Evolutionary conservation across 2,888 invertebrate genomes (phyloP), one percentile per base, ranked within the genome.

Genomic region (Tryphoninae sp.): DNA sequence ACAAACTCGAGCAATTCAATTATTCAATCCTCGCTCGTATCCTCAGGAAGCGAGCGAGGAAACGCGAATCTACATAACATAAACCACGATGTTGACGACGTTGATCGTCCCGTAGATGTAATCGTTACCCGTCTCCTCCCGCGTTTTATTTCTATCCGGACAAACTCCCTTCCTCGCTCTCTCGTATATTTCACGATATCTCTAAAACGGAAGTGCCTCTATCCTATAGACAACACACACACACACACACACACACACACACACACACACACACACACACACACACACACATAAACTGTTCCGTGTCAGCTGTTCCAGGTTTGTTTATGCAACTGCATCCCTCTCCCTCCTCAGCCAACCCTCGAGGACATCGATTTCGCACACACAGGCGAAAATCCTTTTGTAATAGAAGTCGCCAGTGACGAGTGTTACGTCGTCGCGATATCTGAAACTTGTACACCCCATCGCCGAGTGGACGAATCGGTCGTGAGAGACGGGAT

Each of bases 391-490:
- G 11, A 26, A 42, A 45, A 22, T 22, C 22, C n/a, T 8, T 23
- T 9, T 33, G 62, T 53, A 16, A 55, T 53, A 42, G 62, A 53
- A 62, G 53, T 11, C 53, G 22, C 69, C n/a, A 42, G 40, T 55
- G 49, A 49, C 7, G 45, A 65, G 55, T 16, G 23, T 55, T 65
- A 42, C 62, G 73, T 73, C 53, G 62, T 33, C 13, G 9, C 2
- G 55, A 65, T 65, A 74, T 19, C 45, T 67, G 49, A 75, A 75
- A 65, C 62, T 65, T 61, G 22, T 55, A 6, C 77, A 64, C 33
- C 26, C 64, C 45, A 69, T 77, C 49, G 64, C 51, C 77, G 62
- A 79, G 61, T 72, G 72, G 55, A 72, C 78, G 67, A 81, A 81
- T 81, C 78, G 62, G 67, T 58, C 72, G 67, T 55, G 49, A 68